Conservation (phyloP, 2,797 vertebrate genomes). For the Propithecus perrieri region DNA sequence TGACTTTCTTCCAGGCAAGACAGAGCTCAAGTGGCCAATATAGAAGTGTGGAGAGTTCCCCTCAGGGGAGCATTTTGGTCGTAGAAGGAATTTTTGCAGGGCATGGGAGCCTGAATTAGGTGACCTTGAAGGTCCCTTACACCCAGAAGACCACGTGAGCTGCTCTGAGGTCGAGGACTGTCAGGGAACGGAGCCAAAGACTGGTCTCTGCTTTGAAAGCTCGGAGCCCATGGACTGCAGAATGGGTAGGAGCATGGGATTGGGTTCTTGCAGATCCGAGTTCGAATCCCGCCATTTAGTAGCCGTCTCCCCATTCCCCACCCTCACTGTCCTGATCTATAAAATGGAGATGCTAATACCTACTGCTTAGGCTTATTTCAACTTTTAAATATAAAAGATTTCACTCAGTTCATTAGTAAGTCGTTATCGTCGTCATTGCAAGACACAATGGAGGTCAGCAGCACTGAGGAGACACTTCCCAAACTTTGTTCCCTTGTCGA, state of each 20-base stretch:
- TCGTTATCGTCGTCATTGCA: neutral
- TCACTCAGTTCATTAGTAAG: neutral
- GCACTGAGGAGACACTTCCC: neutral
- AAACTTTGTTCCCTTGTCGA: neutral
- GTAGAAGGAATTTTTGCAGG: neutral
- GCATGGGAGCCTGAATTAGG: neutral
- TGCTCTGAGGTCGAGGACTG: neutral
- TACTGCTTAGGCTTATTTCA: neutral
- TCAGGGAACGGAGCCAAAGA: neutral
- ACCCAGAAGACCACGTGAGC: neutral
- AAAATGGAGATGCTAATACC: neutral
- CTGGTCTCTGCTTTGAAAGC: neutral
- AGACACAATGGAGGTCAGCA: neutral
- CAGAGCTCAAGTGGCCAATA: neutral
- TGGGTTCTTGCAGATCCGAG: neutral
- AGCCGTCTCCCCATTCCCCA: neutral
- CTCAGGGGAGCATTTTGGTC: neutral
- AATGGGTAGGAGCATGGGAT: neutral
- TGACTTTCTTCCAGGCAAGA: neutral
- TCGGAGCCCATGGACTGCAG: neutral
- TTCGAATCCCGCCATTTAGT: neutral
- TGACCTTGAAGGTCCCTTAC: neutral
- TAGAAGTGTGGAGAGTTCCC: neutral
- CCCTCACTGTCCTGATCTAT: neutral
- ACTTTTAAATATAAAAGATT: neutral